Base-by-base conservation (phyloP, 2,113 vertebrate genomes). In the Lanius collurio region DNA sequence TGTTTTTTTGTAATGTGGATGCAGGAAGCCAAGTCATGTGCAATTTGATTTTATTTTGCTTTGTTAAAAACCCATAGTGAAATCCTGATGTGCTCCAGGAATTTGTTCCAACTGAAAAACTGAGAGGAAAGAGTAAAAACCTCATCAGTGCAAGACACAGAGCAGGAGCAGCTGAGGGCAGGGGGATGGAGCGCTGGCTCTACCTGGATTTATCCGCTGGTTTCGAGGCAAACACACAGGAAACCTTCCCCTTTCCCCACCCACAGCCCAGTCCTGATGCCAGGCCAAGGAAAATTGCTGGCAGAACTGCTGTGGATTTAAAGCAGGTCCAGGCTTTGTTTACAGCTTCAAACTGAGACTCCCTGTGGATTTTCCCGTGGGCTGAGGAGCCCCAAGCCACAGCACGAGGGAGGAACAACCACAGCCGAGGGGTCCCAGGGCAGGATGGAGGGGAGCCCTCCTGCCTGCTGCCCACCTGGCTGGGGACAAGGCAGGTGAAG, bases 21-120 rank as follows among this genome's bases (percentile, higher is more conserved):
- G 88, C 93, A 85, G 87, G 86, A 79, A 87, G 88, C 69, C 93
- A 96, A 95, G 87, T 94, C 90, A 82, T 75, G 96, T 98, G 96
- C 97, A 96, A 94, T 97, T 97, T 87, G 75, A 49, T 87, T 93
- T 92, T 64, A 30, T 74, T 63, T 76, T 27, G 9, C 63, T 93
- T 84, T 69, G 49, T 62, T 22, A 12, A 74, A 81, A 63, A 35
- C 44, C 88, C 89, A 2, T 4, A 77, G 78, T 8, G 62, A 94
- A 77, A 95, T 59, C 57, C 83, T 80, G 71, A 70, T 0, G 0
- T 9, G 46, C 83, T 86, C 74, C 83, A 65, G 92, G 84, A 82
- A 37, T 78, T 77, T 41, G 11, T 73, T 93, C 62, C 50, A 46
- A 5, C 30, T 11, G 74, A 78, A 83, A 56, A 91, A 78, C 74